Percentiles rank a stretch among this genome's conserved stretches.
Evolutionary conservation across 1,140 invertebrate species (phyloP).

Genomic region (Antheraea mylitta): DNA sequence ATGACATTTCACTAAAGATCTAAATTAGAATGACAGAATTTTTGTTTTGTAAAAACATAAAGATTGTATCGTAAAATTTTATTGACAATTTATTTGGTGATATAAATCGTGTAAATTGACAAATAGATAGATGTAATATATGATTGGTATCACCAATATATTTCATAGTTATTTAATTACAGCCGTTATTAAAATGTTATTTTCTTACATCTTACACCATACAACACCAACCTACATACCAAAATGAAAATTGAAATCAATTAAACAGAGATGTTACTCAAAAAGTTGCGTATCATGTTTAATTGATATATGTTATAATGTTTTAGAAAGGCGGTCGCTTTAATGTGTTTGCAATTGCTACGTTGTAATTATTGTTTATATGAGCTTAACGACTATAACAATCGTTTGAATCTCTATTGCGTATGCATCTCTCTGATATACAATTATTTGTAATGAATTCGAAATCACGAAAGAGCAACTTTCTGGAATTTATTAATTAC

Average conservation of each 20-base stretch:
- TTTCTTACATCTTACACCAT: background rate
- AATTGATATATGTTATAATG: background rate
- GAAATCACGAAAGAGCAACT: background rate
- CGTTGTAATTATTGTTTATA: constrained; percentile 3
- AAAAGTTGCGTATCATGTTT: background rate
- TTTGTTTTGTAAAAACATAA: no score
- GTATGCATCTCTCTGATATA: background rate
- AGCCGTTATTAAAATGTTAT: background rate
- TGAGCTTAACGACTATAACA: background rate
- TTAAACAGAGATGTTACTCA: constrained; percentile 6
- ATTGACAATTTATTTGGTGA: no score
- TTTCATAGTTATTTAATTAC: constrained; percentile 3
- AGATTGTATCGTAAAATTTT: no score
- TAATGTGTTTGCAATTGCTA: background rate
- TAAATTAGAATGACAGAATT: no score
- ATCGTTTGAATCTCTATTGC: background rate
- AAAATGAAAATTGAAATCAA: constrained; percentile 8
- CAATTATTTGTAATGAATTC: background rate
- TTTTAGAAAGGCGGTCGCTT: constrained; percentile 5
- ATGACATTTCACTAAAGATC: no score
- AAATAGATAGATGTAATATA: background rate
- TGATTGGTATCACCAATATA: background rate
- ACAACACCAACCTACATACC: background rate
- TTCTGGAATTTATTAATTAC: background rate
- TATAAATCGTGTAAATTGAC: no score